Evolutionary conservation across 2,888 invertebrate species (phyloP), one percentile per base, ranked within the genome.

Genomic region (Drosophila siamana): DNA sequence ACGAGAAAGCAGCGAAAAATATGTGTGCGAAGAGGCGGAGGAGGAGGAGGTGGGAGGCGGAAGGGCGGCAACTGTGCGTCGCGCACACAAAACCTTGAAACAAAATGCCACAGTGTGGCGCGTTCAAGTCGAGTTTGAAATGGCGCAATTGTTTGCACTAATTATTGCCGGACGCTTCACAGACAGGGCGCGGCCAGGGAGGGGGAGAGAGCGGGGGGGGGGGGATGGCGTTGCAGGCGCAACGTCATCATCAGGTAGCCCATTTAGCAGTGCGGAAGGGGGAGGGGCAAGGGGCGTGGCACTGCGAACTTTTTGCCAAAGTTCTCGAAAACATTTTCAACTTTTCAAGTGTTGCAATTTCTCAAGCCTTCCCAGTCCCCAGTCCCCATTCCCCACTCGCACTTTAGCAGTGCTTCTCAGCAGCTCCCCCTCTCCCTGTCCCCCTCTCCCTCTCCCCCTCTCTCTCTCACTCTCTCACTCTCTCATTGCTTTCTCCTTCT

Each of bases 291-390:
- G 22, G 22, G 30, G 7, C 51, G 36, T 50, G 69, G 68, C 80
- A 63, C 78, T 70, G 65, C 59, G 40, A 69, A 76, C 71, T 87
- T 79, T 82, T 71, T 66, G 59, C 63, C 46, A 57, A 69, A 61
- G 61, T 61, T 61, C 33, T 46, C 6, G 8, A 16, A 87, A 87
- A 82, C 88, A 87, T 83, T 85, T 87, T 83, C 86, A 85, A 83
- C 64, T 85, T 85, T 68, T 83, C 86, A 83, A 83, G 83, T 88
- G 83, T 79, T 83, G 86, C 88, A 83, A 86, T 87, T 83, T 83
- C 83, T 82, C 68, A 59, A 52, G 62, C 63, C 30, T 33, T 24
- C 11, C 44, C 46, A 1, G n/a, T n/a, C 50, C 4, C 8, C 16
- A 4, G 26, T 4, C 33, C 33, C 44, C 30, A n/a, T n/a, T n/a